These are phyloP conservation scores for Corythornis cristatus DNA, from an alignment of 2,113 vertebrate genomes.

Conservation along the genomic window DNA sequence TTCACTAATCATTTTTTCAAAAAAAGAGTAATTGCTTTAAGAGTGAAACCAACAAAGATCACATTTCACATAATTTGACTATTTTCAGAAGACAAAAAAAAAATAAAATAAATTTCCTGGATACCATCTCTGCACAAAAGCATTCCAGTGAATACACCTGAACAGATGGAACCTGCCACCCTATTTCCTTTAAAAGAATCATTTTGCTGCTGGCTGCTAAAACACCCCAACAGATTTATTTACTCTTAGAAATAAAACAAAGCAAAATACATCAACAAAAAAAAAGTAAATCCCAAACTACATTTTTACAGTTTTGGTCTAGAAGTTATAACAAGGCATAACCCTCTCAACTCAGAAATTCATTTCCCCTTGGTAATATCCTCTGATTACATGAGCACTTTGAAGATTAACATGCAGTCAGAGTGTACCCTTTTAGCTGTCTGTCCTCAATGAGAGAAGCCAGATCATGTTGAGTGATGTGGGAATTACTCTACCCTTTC, in stretches of 20 bases:
- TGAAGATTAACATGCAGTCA: neutral
- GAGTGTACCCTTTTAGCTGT: neutral
- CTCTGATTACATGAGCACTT: neutral
- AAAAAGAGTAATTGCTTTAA: constrained; percentile 58
- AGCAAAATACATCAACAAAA: constrained; percentile 15
- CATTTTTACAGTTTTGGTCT: constrained; percentile 66
- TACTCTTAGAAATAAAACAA: constrained; percentile 43
- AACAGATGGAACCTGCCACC: constrained; percentile 57
- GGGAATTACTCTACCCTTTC: constrained; percentile 42
- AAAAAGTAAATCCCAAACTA: constrained; percentile 14
- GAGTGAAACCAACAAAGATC: constrained; percentile 38
- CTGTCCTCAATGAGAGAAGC: constrained; percentile 37
- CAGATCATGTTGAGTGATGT: neutral
- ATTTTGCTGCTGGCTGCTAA: constrained; percentile 52
- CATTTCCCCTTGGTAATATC: neutral
- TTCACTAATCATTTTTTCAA: constrained; percentile 3
- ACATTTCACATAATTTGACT: neutral
- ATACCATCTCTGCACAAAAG: constrained; percentile 30
- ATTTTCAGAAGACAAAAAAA: neutral
- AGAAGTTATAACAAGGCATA: constrained; percentile 34
- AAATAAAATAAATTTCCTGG: neutral
- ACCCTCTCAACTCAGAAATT: constrained; percentile 17
- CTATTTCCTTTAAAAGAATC: constrained; percentile 36
- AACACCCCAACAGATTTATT: constrained; percentile 60
- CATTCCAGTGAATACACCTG: constrained; percentile 34